Conservation (phyloP, 1,140 invertebrate species). For the Papilio machaon region DNA sequence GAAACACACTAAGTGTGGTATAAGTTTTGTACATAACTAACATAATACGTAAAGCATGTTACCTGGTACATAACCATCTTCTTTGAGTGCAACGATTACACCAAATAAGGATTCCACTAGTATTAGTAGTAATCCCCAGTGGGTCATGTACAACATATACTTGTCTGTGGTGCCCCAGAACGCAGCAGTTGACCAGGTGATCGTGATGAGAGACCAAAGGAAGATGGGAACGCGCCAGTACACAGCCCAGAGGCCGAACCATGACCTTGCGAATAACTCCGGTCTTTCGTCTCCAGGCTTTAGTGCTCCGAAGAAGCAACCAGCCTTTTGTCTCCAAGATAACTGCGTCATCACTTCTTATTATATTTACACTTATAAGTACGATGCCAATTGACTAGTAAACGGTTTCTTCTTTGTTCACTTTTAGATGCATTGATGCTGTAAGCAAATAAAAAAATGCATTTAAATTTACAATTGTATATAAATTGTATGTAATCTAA, state of each 20-base stretch:
- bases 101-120: conserved; percentile 67
- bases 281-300: conserved; percentile 55
- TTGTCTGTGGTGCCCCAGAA: conserved; percentile 71
- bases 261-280: conserved; percentile 63
- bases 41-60: conserved; percentile 13
- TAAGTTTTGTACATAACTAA: background rate
- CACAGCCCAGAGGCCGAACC: conserved; percentile 59
- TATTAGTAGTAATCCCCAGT: conserved; percentile 72
- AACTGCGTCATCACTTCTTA: conserved; percentile 54
- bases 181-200: conserved; percentile 56
- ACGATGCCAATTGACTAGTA: conserved; percentile 31
- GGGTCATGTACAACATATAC: conserved; percentile 76
- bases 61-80: conserved; percentile 52
- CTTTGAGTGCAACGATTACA: conserved; percentile 60
- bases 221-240: conserved; percentile 70
- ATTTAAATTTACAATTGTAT: background rate
- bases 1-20: background rate
- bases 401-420: conserved; percentile 16
- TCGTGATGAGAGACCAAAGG: conserved; percentile 60
- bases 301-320: conserved; percentile 56
- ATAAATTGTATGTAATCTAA: background rate
- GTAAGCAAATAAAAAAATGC: conserved; percentile 35
- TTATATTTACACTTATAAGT: conserved; percentile 28
- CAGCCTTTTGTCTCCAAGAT: conserved; percentile 52
- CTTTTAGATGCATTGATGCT: conserved; percentile 34